Evolutionary conservation across 2,888 invertebrate genomes (phyloP).

Genomic region (Acanthosepion lycidas): DNA sequence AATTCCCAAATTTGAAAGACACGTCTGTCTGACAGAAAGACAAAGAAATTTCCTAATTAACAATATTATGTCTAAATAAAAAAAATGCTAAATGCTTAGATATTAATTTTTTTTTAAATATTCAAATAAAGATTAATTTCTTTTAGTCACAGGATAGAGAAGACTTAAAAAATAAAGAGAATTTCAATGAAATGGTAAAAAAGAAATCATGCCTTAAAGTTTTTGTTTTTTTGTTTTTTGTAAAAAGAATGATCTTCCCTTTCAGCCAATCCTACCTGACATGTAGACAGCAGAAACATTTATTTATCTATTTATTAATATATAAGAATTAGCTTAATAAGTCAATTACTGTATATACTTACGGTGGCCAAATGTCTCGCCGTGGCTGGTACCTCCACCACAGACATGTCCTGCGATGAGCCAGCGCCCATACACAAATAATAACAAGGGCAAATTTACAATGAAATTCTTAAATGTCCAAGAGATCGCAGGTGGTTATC

Average conservation of each 20-base stretch:
- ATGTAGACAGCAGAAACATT: not conserved
- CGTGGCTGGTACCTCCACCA: slow-evolving; percentile 43
- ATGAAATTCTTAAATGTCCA: not conserved
- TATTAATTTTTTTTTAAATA: too few species aligned
- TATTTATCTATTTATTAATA: not conserved
- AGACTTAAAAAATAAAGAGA: too few species aligned
- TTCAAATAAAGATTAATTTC: too few species aligned
- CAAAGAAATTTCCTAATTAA: too few species aligned
- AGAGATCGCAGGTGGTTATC: not conserved
- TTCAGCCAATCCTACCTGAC: not conserved
- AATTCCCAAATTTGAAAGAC: too few species aligned
- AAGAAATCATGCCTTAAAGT: not conserved
- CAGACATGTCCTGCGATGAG: slow-evolving; percentile 65
- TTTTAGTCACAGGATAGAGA: too few species aligned
- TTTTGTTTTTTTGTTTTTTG: not conserved
- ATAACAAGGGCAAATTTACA: not conserved
- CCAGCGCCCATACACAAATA: slow-evolving; percentile 64
- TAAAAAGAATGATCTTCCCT: not conserved
- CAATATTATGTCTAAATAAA: too few species aligned
- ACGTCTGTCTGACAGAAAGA: too few species aligned
- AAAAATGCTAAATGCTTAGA: too few species aligned
- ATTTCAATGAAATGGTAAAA: not conserved
- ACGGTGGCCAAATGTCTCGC: slow-evolving; percentile 41
- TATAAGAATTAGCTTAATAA: not conserved
- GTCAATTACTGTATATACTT: not conserved